phyloP scores from a whole-genome alignment of 2,797 vertebrate species.

The Crenuchus spilurus region DNA sequence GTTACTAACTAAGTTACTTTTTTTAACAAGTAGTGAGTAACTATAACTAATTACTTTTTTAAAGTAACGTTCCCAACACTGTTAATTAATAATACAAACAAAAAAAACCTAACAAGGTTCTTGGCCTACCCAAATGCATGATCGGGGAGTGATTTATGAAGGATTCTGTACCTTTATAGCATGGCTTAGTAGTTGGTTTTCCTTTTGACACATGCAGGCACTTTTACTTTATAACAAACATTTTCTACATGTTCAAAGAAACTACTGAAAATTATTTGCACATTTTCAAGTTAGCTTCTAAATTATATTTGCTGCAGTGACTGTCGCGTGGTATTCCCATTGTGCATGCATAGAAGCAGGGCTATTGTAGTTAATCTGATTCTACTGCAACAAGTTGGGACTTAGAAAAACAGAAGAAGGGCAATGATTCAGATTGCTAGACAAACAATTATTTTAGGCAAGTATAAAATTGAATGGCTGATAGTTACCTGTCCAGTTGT shows the following conservation, averaged over 20 bases:
- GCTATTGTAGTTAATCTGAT: not conserved
- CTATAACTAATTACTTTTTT: too few species aligned
- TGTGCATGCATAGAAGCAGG: slow-evolving; percentile 30
- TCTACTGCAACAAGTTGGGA: slow-evolving; percentile 16
- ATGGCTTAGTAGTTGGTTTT: not conserved
- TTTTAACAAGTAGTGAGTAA: too few species aligned
- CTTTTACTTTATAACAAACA: not conserved
- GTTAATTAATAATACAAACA: not conserved
- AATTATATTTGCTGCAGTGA: not conserved
- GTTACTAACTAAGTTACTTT: too few species aligned
- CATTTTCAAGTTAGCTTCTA: not conserved
- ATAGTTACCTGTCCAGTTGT: slow-evolving; percentile 99
- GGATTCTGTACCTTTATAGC: not conserved
- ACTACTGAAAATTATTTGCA: not conserved
- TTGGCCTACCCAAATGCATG: not conserved
- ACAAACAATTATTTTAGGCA: slow-evolving; percentile 81
- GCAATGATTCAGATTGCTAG: slow-evolving; percentile 41
- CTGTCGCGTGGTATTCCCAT: not conserved
- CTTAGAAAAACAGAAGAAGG: slow-evolving; percentile 25
- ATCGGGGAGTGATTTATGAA: not conserved
- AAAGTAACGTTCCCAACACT: too few species aligned
- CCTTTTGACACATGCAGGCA: not conserved
- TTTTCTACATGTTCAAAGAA: not conserved
- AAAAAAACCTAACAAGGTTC: not conserved
- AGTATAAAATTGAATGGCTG: slow-evolving; percentile 98